Base-by-base conservation (phyloP, 2,888 invertebrate species). In the Camptogramma bilineatum region DNA sequence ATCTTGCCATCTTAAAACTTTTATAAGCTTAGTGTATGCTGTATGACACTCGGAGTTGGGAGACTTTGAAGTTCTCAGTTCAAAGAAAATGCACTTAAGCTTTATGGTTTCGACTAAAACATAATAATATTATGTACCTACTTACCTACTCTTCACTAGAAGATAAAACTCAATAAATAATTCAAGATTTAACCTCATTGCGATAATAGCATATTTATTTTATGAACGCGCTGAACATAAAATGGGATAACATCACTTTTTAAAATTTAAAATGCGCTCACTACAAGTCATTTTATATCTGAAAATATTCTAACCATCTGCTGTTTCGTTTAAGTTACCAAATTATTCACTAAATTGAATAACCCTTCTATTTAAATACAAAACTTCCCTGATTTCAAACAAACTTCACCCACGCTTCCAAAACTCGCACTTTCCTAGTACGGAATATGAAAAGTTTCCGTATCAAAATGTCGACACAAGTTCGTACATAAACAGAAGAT, bases 361-460 rank as follows among this genome's bases (percentile, higher is more conserved):
- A 39, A 39, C 13, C 10, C 10, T 39, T 39, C 10, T 13, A 13
- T 39, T 39, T 39, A 39, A 39, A 28, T 13, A 39, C 13, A 13
- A 39, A 39, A 39, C 34, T 39, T 39, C 34, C 9, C 13, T 39
- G 34, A 39, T 39, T 44, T 16, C n/a, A 13, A 17, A 18, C 24
- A 52, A 62, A 62, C 55, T 64, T 58, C 53, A 54, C 53, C 52
- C 47, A 52, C 39, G 13, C 24, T 47, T 34, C 56, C 19, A 42
- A 62, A 64, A 64, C 56, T 62, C 55, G 24, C 56, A 19, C 47
- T 59, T 64, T 55, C 31, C n/a, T 53, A 53, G 48, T 64, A 21
- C 28, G 13, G 57, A 59, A 64, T 68, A 66, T 64, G 59, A 65
- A 70, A 70, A 72, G 67, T 69, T 72, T 62, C 34, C 44, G 59